A percentile compares a stretch with the other conserved stretches of the same genome.
Evolutionary conservation across 2,113 vertebrate species (phyloP).

Genomic region (Callaeas wilsoni): DNA sequence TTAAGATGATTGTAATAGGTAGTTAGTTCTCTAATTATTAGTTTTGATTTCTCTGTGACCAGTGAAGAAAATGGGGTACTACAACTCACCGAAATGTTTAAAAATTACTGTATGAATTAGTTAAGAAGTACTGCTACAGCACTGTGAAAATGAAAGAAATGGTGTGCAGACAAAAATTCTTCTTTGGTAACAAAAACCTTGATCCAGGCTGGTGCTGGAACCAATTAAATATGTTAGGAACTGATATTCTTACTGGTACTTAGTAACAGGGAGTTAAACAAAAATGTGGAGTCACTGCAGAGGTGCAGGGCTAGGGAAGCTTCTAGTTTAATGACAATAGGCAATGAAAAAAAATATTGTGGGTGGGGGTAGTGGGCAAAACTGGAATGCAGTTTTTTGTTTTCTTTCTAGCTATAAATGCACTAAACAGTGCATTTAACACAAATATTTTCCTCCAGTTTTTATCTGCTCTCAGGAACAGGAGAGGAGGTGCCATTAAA

Average conservation of each 20-base stretch:
- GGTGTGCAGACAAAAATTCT: not conserved
- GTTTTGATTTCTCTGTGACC: not conserved
- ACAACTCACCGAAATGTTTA: not conserved
- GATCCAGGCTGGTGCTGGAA: not conserved
- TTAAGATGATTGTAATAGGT: not conserved
- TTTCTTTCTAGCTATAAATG: not conserved
- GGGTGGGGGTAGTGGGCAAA: not conserved
- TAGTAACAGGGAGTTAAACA: not conserved
- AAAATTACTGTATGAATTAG: not conserved
- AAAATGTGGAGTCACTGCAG: not conserved
- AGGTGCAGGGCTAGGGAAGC: not conserved
- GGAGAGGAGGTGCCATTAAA: not conserved
- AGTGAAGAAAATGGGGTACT: not conserved
- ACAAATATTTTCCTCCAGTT: not conserved
- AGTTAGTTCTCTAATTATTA: not conserved
- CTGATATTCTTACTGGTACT: not conserved
- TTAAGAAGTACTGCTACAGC: not conserved
- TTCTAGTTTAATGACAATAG: not conserved
- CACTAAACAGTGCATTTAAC: not conserved
- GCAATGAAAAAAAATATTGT: not conserved
- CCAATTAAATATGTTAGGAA: not conserved
- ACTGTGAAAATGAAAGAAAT: not conserved
- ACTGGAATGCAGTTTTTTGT: not conserved
- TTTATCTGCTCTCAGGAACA: not conserved
- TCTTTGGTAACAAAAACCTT: not conserved